phyloP scores from a whole-genome alignment of 2,113 vertebrate genomes.

The Neogobius melanostomus region DNA sequence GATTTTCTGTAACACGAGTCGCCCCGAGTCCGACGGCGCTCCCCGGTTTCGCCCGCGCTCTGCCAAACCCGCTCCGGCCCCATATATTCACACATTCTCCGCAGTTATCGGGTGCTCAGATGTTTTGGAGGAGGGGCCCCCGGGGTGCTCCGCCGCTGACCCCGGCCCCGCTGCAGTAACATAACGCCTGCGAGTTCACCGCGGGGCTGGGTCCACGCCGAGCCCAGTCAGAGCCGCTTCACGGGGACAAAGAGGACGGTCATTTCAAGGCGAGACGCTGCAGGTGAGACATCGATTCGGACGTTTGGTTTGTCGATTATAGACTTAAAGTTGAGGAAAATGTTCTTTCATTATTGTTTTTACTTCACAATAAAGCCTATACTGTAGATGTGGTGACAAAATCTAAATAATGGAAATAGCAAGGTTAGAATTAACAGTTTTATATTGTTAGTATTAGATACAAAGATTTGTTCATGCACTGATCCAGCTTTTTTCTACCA shows the following conservation, averaged over 20 bases:
- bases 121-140: constrained; percentile 43
- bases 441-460: no score
- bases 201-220: constrained; percentile 5
- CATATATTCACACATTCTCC: constrained; percentile 66
- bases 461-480: no score
- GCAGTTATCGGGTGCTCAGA: constrained; percentile 68
- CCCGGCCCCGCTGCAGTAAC: constrained; percentile 62
- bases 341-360: no score
- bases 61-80: constrained; percentile 39
- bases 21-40: neutral
- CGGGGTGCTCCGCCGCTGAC: constrained; percentile 54
- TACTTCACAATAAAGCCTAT: no score
- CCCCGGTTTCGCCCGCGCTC: constrained; percentile 13
- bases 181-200: constrained; percentile 65
- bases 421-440: no score
- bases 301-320: no score
- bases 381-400: no score
- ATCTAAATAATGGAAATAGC: no score
- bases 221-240: constrained; percentile 22
- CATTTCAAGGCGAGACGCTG: neutral
- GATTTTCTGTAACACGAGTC: constrained; percentile 9
- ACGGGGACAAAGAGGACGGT: neutral
- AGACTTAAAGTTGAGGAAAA: no score
- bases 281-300: no score
- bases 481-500: no score